Conservation (phyloP, 2,888 invertebrate genomes). For the Prosapia bicincta region DNA sequence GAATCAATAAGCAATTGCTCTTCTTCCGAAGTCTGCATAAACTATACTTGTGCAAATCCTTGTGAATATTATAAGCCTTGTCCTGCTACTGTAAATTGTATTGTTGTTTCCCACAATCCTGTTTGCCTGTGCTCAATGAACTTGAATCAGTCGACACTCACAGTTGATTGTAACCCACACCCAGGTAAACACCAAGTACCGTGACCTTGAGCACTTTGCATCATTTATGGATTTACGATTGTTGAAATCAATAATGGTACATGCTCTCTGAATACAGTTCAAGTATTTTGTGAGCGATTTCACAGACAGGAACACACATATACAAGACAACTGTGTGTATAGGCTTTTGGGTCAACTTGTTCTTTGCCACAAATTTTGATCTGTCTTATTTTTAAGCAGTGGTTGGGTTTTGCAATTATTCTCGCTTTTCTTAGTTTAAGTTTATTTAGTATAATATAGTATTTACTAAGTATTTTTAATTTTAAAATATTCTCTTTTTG, state of each 20-base stretch:
- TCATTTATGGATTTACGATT: background rate
- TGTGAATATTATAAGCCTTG: constrained; percentile 51
- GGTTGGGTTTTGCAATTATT: background rate
- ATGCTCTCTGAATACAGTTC: background rate
- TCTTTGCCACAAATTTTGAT: background rate
- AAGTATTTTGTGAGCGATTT: background rate
- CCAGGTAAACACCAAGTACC: constrained; percentile 54
- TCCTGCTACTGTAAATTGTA: constrained; percentile 49
- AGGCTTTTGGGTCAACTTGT: constrained; percentile 3
- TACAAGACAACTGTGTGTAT: constrained; percentile 27
- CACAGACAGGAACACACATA: constrained; percentile 23
- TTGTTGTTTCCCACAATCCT: constrained; percentile 52
- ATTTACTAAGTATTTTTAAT: too few relatives aligned
- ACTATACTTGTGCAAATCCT: constrained; percentile 51
- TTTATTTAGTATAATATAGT: too few relatives aligned
- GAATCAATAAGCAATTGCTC: constrained; percentile 46
- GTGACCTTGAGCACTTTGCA: constrained; percentile 22
- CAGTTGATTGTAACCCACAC: constrained; percentile 54
- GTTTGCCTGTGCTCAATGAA: constrained; percentile 54
- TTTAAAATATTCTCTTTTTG: too few relatives aligned
- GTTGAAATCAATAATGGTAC: background rate
- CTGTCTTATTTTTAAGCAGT: background rate
- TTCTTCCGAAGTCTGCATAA: constrained; percentile 50
- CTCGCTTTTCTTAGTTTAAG: background rate
- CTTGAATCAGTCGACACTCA: constrained; percentile 43